phyloP scores from a whole-genome alignment of 2,888 invertebrate species.

The Cephus spinipes region DNA sequence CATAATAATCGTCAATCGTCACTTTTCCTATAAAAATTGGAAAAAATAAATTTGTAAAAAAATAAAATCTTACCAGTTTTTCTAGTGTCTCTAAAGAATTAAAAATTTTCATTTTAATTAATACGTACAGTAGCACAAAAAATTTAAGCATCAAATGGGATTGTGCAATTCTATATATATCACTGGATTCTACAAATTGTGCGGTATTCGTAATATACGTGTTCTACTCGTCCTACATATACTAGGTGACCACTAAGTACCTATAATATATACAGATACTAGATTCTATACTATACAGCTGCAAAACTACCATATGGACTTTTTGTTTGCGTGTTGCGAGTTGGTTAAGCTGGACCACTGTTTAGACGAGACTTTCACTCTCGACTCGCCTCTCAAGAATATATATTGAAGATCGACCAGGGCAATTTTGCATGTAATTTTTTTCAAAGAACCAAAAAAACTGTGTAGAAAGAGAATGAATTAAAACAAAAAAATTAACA shows the following conservation, averaged over 20 bases:
- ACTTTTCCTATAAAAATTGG: neutral
- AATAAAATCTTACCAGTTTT: neutral
- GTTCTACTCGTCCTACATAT: neutral
- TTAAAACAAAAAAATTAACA: neutral
- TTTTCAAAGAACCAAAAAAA: neutral
- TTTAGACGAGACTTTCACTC: conserved; percentile 57
- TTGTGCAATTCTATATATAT: neutral
- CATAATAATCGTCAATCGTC: neutral
- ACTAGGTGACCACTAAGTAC: neutral
- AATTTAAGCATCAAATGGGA: neutral
- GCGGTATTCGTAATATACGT: neutral
- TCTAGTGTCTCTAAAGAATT: neutral
- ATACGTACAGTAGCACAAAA: neutral
- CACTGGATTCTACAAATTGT: neutral
- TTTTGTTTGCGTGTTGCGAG: neutral
- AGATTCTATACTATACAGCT: neutral
- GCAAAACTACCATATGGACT: neutral
- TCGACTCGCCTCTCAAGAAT: conserved; percentile 42
- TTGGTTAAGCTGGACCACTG: conserved; percentile 29
- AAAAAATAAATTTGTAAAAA: neutral
- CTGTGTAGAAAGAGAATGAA: neutral
- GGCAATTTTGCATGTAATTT: neutral
- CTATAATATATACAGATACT: neutral
- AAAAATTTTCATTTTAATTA: neutral
- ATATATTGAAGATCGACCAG: conserved; percentile 7